These are phyloP conservation scores for Acrocephalus scirpaceus DNA, from an alignment of 2,797 vertebrate species.

Conservation along the genomic window DNA sequence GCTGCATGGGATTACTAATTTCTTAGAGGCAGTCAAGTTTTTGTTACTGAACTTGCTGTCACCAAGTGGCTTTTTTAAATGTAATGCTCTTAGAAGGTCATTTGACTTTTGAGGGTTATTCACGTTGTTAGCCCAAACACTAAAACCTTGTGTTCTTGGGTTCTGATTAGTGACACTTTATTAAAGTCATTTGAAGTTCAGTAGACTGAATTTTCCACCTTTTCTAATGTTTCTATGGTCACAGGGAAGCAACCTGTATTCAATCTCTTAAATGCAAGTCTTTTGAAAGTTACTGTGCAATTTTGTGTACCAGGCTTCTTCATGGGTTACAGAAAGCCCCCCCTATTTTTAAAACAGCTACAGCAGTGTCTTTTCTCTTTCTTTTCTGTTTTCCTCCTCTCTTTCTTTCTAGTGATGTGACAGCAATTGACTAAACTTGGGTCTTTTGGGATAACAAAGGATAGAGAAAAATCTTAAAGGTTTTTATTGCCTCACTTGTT, in stretches of 20 bases:
- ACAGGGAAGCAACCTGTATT: slow-evolving; percentile 88
- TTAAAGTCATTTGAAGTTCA: slow-evolving; percentile 99
- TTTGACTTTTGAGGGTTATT: slow-evolving; percentile 85
- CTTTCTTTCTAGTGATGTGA: slow-evolving; percentile 83
- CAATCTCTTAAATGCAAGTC: slow-evolving; percentile 98
- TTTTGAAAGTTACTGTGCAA: slow-evolving; percentile 87
- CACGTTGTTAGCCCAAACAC: slow-evolving; percentile 86
- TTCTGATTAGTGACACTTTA: slow-evolving; percentile 99
- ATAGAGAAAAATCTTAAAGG: slow-evolving; percentile 85
- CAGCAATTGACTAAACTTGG: slow-evolving; percentile 85
- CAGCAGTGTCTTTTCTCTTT: slow-evolving; percentile 75
- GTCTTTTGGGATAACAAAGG: slow-evolving; percentile 88
- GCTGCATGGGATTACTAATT: slow-evolving; percentile 77
- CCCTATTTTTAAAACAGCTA: slow-evolving; percentile 64
- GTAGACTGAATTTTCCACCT: slow-evolving; percentile 97
- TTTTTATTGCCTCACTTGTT: slow-evolving; percentile 79
- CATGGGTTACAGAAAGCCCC: slow-evolving; percentile 77
- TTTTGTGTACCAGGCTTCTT: slow-evolving; percentile 85
- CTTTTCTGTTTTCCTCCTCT: slow-evolving; percentile 61
- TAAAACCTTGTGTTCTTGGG: slow-evolving; percentile 91
- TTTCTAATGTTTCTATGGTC: slow-evolving; percentile 97
- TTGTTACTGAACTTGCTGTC: slow-evolving; percentile 77
- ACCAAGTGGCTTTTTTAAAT: slow-evolving; percentile 77
- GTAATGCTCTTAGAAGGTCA: slow-evolving; percentile 88
- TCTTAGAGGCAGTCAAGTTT: slow-evolving; percentile 67